A percentile compares a stretch with the other conserved stretches of the same genome.
phyloP scores from a whole-genome alignment of 2,888 invertebrate species.

The Athalia cordata region DNA sequence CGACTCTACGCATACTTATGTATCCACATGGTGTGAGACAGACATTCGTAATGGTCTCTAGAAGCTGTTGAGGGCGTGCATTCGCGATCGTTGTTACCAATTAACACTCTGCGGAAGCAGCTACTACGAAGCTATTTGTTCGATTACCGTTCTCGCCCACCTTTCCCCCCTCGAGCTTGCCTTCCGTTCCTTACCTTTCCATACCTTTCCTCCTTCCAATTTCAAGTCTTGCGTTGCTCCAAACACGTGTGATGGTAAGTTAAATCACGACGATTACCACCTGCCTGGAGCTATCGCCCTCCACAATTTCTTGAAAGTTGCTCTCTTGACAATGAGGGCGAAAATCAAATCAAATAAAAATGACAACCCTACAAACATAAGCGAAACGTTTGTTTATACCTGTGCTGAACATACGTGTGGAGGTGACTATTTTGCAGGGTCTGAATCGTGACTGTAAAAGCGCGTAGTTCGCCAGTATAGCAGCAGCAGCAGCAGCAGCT shows the following conservation, averaged over 20 bases:
- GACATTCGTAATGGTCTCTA: not conserved
- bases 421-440: no score
- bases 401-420: no score
- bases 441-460: no score
- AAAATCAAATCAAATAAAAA: no score
- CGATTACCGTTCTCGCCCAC: not conserved
- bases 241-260: no score
- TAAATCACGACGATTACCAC: no score
- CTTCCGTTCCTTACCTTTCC: not conserved
- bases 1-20: not conserved
- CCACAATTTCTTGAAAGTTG: no score
- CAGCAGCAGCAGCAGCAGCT: slow-evolving; percentile 8
- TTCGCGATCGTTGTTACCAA: slow-evolving; percentile 32
- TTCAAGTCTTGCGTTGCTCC: not conserved
- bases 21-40: not conserved
- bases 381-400: no score
- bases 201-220: not conserved
- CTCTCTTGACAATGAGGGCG: no score
- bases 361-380: no score
- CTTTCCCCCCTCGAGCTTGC: not conserved
- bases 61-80: slow-evolving; percentile 13
- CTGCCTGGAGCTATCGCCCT: no score
- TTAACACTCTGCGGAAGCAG: slow-evolving; percentile 22
- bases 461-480: not conserved
- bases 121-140: slow-evolving; percentile 26